These are phyloP conservation scores for Arvicanthis niloticus DNA, from an alignment of 2,113 vertebrate species.

Conservation along the genomic window DNA sequence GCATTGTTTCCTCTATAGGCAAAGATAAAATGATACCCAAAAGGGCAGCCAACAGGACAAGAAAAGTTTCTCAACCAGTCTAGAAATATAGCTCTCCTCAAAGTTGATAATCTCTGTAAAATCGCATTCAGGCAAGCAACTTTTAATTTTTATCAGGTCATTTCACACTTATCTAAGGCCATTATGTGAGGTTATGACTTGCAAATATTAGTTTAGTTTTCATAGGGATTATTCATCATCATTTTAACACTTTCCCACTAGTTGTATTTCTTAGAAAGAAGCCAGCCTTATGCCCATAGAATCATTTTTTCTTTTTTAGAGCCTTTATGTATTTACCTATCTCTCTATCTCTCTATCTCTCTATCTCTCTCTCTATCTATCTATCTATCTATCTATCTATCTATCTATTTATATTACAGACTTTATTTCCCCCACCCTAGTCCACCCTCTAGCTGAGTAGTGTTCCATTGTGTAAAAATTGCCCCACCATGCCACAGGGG, in stretches of 20 bases:
- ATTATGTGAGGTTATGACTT: background rate
- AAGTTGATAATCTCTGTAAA: slow-evolving; percentile 32
- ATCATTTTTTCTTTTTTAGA: background rate
- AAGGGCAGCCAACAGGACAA: background rate
- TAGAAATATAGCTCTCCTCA: background rate
- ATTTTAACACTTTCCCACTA: slow-evolving; percentile 11
- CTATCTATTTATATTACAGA: no score
- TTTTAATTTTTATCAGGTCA: slow-evolving; percentile 33
- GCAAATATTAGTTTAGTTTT: background rate
- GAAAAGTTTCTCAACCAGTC: background rate
- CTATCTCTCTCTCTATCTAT: no score
- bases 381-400: no score
- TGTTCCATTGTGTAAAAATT: no score
- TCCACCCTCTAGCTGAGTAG: no score
- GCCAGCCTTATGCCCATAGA: background rate
- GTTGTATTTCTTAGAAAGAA: slow-evolving; percentile 19
- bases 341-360: no score
- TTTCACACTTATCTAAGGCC: slow-evolving; percentile 22
- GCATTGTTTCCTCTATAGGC: background rate
- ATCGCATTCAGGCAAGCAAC: slow-evolving; percentile 12
- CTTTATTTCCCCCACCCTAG: no score
- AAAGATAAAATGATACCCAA: background rate
- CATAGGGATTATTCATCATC: background rate
- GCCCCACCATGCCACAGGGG: no score
- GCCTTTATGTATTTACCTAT: no score